These are phyloP conservation scores for Euleptes europaea DNA, from an alignment of 2,113 vertebrate genomes.

Conservation along the genomic window DNA sequence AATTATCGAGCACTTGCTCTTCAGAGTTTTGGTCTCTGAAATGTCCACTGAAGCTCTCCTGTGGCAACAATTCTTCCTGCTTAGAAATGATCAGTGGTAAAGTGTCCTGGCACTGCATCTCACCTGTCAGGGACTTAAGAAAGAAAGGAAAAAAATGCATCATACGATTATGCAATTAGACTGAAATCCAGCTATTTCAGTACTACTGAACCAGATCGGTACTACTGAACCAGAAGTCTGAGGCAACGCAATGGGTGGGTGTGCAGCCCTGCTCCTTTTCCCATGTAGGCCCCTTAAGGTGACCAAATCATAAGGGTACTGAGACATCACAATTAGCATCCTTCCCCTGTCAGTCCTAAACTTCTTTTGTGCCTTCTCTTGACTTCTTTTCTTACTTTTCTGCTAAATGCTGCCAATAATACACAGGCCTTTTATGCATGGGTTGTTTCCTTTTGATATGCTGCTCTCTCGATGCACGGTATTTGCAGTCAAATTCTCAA, in stretches of 20 bases:
- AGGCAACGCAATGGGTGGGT: not conserved
- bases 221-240: not conserved
- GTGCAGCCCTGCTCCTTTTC: not conserved
- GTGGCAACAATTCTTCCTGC: conserved; percentile 29
- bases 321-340: not conserved
- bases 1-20: conserved; percentile 38
- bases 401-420: not conserved
- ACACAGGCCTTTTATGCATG: too few relatives aligned
- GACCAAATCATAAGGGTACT: too few relatives aligned
- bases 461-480: too few relatives aligned
- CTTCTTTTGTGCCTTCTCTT: too few relatives aligned
- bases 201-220: not conserved
- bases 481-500: too few relatives aligned
- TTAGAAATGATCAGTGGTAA: conserved; percentile 62
- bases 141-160: conserved; percentile 43
- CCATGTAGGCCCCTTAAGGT: not conserved
- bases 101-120: conserved; percentile 37
- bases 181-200: not conserved
- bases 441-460: too few relatives aligned
- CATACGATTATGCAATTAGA: conserved; percentile 10
- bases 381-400: too few relatives aligned
- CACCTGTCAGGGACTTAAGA: conserved; percentile 70
- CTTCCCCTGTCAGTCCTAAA: not conserved
- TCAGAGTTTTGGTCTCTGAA: conserved; percentile 43
- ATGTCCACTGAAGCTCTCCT: conserved; percentile 35